Evolutionary conservation across 2,113 vertebrate species (phyloP).

Genomic region (Calyptommatus sinebrachiatus): DNA sequence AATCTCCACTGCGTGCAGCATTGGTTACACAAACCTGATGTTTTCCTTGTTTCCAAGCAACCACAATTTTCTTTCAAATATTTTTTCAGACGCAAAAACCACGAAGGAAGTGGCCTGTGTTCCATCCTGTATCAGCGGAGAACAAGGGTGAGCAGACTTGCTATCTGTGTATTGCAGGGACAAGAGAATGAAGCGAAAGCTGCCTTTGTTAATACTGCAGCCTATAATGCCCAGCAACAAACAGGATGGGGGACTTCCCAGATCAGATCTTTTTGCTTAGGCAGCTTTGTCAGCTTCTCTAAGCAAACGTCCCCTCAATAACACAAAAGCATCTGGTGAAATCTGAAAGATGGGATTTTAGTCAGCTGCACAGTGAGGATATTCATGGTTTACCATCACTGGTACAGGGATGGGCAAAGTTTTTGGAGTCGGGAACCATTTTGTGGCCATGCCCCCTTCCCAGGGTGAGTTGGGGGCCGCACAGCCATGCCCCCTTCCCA

Average conservation of each 20-base stretch:
- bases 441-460: no score
- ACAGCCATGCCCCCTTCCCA: no score
- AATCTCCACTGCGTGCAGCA: no score
- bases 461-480: no score
- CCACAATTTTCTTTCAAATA: neutral
- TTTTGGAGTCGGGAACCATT: no score
- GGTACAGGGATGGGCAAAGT: no score
- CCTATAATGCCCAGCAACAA: constrained; percentile 4
- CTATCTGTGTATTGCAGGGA: neutral
- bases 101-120: neutral
- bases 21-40: no score
- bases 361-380: neutral
- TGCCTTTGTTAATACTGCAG: neutral
- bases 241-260: constrained; percentile 5
- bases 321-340: neutral
- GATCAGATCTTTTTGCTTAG: neutral
- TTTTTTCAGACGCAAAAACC: neutral
- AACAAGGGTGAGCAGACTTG: neutral
- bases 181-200: neutral
- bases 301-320: neutral
- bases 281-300: neutral
- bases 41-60: neutral
- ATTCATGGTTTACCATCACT: neutral
- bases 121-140: neutral
- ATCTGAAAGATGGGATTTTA: neutral